These are phyloP conservation scores for Parapristionchus giblindavisi DNA, from an alignment of 2,888 invertebrate species.

Conservation along the genomic window DNA sequence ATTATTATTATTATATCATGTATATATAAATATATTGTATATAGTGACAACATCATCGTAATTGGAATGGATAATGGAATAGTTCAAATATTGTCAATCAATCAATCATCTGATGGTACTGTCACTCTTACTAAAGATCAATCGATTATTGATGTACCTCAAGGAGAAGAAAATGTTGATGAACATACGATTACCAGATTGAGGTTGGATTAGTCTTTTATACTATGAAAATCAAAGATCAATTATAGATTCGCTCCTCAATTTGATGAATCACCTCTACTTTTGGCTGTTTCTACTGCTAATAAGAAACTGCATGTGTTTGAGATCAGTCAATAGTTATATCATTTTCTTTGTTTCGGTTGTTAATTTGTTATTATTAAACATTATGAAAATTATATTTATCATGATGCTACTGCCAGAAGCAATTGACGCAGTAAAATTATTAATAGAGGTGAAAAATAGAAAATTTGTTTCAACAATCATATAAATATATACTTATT, in stretches of 20 bases:
- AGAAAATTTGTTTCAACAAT: no score
- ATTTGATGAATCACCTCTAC: neutral
- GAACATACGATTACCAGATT: constrained; percentile 26
- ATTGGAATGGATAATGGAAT: constrained; percentile 26
- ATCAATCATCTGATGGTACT: neutral
- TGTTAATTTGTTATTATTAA: neutral
- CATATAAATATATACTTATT: no score
- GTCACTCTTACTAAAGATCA: neutral
- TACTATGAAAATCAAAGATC: neutral
- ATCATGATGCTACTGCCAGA: neutral
- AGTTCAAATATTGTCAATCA: constrained; percentile 8
- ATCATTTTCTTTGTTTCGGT: neutral
- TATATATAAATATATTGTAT: no score
- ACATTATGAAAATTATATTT: neutral
- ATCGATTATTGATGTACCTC: neutral
- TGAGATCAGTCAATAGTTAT: neutral
- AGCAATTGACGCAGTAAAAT: neutral
- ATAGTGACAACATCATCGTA: constrained; percentile 15
- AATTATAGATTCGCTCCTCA: constrained; percentile 15
- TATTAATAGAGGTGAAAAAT: neutral
- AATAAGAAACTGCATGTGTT: constrained; percentile 31
- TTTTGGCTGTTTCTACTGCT: constrained; percentile 21
- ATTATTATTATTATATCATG: no score
- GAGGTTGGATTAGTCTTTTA: neutral
- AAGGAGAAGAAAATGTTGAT: constrained; percentile 13